Percentiles rank a stretch among this genome's conserved stretches.
Conservation (phyloP, 1,140 invertebrate species). For the Colletes gigas region DNA sequence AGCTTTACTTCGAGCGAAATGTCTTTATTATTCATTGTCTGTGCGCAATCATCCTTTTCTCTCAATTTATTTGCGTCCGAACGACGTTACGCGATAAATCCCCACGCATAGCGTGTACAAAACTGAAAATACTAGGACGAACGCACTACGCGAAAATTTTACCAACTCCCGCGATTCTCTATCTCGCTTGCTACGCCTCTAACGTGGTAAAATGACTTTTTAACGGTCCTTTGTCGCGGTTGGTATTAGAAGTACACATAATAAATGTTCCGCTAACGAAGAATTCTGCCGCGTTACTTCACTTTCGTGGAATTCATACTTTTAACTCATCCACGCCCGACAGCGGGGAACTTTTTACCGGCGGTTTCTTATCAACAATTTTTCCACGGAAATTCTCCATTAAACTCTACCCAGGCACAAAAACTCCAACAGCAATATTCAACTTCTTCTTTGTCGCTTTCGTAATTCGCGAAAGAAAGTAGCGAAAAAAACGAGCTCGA, state of each 20-base stretch:
- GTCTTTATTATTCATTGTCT: neutral
- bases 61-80: neutral
- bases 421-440: neutral
- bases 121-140: neutral
- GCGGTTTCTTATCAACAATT: neutral
- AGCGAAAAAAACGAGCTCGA: neutral
- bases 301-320: neutral
- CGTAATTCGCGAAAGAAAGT: neutral
- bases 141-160: neutral
- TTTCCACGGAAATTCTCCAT: neutral
- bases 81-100: neutral
- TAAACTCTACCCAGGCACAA: neutral
- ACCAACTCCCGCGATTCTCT: neutral
- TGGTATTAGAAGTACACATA: neutral
- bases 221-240: neutral
- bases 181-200: neutral
- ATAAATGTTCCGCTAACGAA: slow-evolving; percentile 1
- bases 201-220: neutral
- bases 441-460: neutral
- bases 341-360: neutral
- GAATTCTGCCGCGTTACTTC: neutral
- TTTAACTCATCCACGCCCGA: neutral
- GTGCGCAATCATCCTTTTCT: neutral
- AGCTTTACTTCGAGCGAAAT: neutral
- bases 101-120: no score